A percentile compares a stretch with the other conserved stretches of the same genome.
Conservation (phyloP, 2,113 vertebrate genomes). For the Steatornis caripensis region DNA sequence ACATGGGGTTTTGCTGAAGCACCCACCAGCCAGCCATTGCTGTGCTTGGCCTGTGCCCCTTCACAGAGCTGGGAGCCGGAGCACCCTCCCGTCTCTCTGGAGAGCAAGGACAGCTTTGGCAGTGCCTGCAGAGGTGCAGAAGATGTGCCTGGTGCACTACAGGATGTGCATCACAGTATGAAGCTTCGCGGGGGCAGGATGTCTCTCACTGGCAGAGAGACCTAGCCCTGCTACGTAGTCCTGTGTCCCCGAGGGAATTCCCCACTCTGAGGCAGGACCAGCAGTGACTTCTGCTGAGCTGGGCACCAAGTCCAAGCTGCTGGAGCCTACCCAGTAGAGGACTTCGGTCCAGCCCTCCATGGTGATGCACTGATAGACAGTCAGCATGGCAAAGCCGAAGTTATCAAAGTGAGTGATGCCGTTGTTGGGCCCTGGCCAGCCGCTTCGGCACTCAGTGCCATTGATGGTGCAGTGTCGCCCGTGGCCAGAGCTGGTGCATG, state of each 20-base stretch:
- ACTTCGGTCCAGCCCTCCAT: slow-evolving; percentile 97
- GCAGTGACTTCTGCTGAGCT: not conserved
- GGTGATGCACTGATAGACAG: slow-evolving; percentile 95
- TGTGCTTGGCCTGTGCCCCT: not conserved
- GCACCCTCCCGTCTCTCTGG: not conserved
- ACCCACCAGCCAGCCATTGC: not conserved
- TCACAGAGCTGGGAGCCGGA: not conserved
- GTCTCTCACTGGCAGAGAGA: not conserved
- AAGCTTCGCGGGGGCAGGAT: not conserved
- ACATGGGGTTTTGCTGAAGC: not conserved
- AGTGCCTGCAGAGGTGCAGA: not conserved
- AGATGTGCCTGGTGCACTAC: not conserved
- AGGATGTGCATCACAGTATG: not conserved
- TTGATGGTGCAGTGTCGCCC: slow-evolving; percentile 89
- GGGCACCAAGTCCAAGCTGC: not conserved
- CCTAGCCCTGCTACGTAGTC: not conserved
- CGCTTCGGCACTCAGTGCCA: slow-evolving; percentile 84
- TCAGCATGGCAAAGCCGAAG: slow-evolving; percentile 96
- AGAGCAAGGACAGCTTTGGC: not conserved
- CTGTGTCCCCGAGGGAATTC: not conserved
- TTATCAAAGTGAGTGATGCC: slow-evolving; percentile 98
- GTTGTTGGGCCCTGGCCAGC: slow-evolving; percentile 91
- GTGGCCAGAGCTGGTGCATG: slow-evolving; percentile 86
- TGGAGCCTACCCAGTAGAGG: slow-evolving; percentile 89
- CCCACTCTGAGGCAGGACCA: not conserved